Evolutionary conservation across 2,797 vertebrate genomes (phyloP).

Genomic region (Epinephelus awoara): DNA sequence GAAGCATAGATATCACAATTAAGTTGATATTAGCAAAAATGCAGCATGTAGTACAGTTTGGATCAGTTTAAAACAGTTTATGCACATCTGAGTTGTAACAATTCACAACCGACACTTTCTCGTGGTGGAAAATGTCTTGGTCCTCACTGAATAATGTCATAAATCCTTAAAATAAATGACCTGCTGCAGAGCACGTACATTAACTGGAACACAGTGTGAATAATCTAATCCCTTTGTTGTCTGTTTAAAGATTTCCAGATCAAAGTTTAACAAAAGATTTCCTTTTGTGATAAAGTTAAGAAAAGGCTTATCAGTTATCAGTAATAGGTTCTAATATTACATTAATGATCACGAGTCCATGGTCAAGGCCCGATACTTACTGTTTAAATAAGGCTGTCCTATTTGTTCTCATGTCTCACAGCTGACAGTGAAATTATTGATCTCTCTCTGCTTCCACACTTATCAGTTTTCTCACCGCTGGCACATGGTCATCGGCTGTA

Average conservation of each 20-base stretch:
- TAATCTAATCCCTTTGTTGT: background rate
- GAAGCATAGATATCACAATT: too few relatives aligned
- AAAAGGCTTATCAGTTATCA: constrained; percentile 8
- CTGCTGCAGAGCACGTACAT: background rate
- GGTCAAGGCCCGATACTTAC: background rate
- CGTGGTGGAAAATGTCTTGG: background rate
- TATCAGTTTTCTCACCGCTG: constrained; percentile 11
- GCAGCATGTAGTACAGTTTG: background rate
- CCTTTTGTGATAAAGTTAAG: constrained; percentile 6
- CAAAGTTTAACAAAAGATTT: background rate
- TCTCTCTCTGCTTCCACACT: background rate
- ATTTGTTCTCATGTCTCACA: constrained; percentile 18
- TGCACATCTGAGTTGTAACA: background rate
- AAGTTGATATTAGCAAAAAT: too few relatives aligned
- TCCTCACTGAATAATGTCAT: background rate
- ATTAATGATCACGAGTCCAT: background rate
- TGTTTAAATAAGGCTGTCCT: constrained; percentile 3
- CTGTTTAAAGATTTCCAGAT: background rate
- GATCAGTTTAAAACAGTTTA: background rate
- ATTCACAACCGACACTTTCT: background rate
- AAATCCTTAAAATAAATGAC: too few relatives aligned
- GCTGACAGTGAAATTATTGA: background rate
- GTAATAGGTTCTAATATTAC: background rate
- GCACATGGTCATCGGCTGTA: fast-evolving
- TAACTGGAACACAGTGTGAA: background rate